Evolutionary conservation across 2,888 invertebrate species (phyloP).

Genomic region (Eristalis tenax): DNA sequence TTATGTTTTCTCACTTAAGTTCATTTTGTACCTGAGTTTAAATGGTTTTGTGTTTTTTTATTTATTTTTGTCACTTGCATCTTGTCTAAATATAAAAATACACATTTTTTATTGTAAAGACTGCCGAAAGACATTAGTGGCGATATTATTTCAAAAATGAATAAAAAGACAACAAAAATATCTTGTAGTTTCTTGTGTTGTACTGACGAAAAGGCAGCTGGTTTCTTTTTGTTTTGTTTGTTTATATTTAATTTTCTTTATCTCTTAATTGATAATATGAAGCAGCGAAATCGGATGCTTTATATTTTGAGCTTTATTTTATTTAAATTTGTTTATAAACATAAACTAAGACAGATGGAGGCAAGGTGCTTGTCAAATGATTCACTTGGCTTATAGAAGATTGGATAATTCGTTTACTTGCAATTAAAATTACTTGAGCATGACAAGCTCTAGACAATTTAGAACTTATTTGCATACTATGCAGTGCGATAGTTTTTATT

Average conservation of each 20-base stretch:
- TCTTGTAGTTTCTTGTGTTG: conserved; percentile 64
- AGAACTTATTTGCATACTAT: too few relatives aligned
- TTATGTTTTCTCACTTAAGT: conserved; percentile 32
- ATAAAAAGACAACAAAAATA: conserved; percentile 10
- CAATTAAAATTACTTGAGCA: too few relatives aligned
- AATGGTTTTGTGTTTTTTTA: conserved; percentile 31
- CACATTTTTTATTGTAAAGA: conserved; percentile 33
- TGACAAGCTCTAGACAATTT: too few relatives aligned
- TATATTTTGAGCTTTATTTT: not conserved
- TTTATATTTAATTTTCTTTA: conserved; percentile 10
- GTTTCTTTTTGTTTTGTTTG: conserved; percentile 72
- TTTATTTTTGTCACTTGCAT: conserved; percentile 12
- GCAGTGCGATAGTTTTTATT: too few relatives aligned
- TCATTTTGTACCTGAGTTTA: conserved; percentile 69
- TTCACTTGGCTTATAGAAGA: not conserved
- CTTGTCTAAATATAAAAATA: conserved; percentile 59
- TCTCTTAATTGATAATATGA: conserved; percentile 43
- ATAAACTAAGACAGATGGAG: not conserved
- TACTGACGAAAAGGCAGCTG: conserved; percentile 75
- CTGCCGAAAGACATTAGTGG: conserved; percentile 34
- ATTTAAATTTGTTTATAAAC: not conserved
- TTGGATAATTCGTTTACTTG: not conserved
- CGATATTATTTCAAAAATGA: conserved; percentile 10
- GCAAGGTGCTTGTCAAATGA: not conserved
- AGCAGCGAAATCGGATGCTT: conserved; percentile 22